Conservation (phyloP, 2,888 invertebrate genomes). For the Emesis furor region DNA sequence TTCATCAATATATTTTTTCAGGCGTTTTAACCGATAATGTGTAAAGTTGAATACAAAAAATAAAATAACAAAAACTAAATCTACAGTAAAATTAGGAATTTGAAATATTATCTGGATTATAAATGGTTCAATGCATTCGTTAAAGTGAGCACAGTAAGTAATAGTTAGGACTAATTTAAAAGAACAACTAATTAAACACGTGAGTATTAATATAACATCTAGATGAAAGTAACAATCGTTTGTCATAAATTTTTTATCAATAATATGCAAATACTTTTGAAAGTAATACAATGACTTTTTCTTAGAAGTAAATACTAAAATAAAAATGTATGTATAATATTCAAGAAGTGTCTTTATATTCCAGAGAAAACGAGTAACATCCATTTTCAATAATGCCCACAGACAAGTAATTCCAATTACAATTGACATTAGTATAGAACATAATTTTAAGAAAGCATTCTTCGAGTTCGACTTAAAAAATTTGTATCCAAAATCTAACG, state of each 20-base stretch:
- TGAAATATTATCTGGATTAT: not conserved
- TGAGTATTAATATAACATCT: not conserved
- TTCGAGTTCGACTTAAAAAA: too few relatives aligned
- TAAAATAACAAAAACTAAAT: not conserved
- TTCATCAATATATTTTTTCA: not conserved
- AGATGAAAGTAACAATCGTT: not conserved
- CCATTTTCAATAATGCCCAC: not conserved
- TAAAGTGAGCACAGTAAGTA: too few relatives aligned
- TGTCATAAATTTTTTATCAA: not conserved
- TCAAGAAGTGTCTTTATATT: not conserved
- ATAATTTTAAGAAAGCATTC: not conserved
- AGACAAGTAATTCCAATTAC: not conserved
- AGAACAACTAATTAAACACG: too few relatives aligned
- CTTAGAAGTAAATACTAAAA: not conserved
- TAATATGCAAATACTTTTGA: not conserved
- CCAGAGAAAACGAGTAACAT: not conserved
- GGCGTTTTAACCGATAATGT: not conserved
- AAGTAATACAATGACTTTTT: not conserved
- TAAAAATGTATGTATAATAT: not conserved
- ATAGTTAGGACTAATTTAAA: not conserved
- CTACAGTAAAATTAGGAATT: not conserved
- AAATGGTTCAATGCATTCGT: not conserved
- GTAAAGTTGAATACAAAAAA: not conserved
- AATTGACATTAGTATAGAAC: not conserved
- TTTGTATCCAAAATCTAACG: too few relatives aligned